Evolutionary conservation across 2,113 vertebrate genomes (phyloP), one percentile per base, ranked within the genome.

Genomic region (Oplegnathus fasciatus): DNA sequence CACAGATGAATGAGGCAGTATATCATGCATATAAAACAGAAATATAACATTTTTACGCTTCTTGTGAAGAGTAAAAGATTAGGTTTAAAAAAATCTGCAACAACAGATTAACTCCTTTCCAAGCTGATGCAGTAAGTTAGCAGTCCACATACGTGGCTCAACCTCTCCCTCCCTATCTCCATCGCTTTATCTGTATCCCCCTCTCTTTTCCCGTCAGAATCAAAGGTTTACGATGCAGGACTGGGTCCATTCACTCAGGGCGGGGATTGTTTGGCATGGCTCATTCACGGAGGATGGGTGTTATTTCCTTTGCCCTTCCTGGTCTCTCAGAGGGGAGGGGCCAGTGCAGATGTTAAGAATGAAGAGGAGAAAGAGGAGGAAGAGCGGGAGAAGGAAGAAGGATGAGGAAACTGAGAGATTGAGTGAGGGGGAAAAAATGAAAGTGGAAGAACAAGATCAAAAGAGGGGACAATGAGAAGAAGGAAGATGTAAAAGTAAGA

Each of bases 231-330:
- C 15, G 42, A 90, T 40, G 67, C 78, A 57, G 64, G 68, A 67
- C 65, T 1, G 9, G 74, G 78, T 70, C 82, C 74, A 42, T 75
- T 84, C 82, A 76, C 24, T 46, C 62, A 50, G 88, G 80, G 85
- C 55, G 80, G 80, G 88, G 85, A 78, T 52, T 48, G 88, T 92
- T 86, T 90, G 88, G 88, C 88, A 88, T 24, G 80, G 92, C 76
- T 93, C 91, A 88, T 92, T 94, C 90, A 68, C 64, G 46, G 72
- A 94, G 93, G 94, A 95, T 93, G 93, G 94, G 93, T 95, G 94
- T 95, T 94, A 94, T 94, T 95, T 95, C 94, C 94, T 93, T 67
- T 34, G 66, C 73, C 83, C 93, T 93, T 94, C 93, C 94, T 94
- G 93, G 78, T 87, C 89, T 84, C 92, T 90, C 60, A 57, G 80